Base-by-base conservation (phyloP, 2,888 invertebrate species). In the Acholoe squamosa region DNA sequence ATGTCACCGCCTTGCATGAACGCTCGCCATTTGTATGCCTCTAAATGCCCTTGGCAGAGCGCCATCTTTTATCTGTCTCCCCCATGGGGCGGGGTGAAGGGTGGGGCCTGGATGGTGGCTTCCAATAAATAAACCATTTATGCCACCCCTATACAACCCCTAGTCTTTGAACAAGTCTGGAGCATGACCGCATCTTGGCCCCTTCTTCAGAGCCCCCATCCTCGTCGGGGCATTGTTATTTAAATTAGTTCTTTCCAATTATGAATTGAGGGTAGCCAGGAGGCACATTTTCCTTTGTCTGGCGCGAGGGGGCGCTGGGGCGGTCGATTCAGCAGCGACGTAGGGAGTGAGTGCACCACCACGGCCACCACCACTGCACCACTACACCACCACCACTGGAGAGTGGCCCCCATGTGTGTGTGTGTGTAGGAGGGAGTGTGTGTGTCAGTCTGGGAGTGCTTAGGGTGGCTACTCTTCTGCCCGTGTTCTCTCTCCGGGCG, bases 191-290 rank as follows among this genome's bases (percentile, higher is more conserved):
- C 31, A 34, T 43, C 80, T 43, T 80, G 80, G 34, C 43, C 33
- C 0, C 22, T n/a, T 43, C 33, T 28, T 28, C 28, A 0, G 12
- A 33, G 16, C 80, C 80, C 34, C 5, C 76, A 14, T 0, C 14
- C 80, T 43, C 22, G 16, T n/a, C 22, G 22, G 19, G 19, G 33
- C 34, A 34, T 80, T 80, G 80, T 80, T 80, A 80, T 80, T 80
- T 80, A 80, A 80, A 80, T 80, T 80, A 43, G 80, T 80, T 80
- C 12, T 80, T 33, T 80, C 80, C 80, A 80, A 80, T 80, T 80
- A 80, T 80, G 80, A 80, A 80, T 80, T 34, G 80, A 43, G 80
- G 80, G 80, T 80, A 80, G 80, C 80, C 80, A 34, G 80, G 34
- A 80, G 80, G 43, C 80, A 33, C 43, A 28, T 33, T 80, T 80